Evolutionary conservation across 2,797 vertebrate genomes (phyloP).

Genomic region (Paramormyrops hopkinsi): DNA sequence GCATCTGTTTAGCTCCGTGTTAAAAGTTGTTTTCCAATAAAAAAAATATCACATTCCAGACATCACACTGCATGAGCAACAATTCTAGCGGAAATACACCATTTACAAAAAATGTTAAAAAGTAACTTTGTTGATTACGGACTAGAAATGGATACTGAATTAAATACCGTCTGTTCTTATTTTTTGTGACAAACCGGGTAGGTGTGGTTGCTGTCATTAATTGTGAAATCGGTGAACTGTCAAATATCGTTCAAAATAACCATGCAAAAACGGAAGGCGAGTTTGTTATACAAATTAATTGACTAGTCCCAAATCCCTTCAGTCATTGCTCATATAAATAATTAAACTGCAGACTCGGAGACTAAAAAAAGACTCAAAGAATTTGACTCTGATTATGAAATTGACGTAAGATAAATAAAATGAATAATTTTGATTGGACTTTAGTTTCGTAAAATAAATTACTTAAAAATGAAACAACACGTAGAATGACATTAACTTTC

Average conservation of each 20-base stretch:
- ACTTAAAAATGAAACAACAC: neutral
- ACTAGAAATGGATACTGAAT: neutral
- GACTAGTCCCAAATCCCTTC: slow-evolving; percentile 63
- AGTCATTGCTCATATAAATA: slow-evolving; percentile 72
- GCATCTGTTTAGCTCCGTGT: neutral
- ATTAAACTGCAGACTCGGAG: slow-evolving; percentile 57
- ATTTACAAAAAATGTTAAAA: neutral
- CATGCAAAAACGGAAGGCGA: slow-evolving; percentile 70
- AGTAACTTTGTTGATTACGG: neutral
- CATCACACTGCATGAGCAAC: neutral
- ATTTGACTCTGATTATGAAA: neutral
- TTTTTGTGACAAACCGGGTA: neutral
- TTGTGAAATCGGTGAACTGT: slow-evolving; percentile 83
- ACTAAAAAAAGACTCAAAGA: slow-evolving; percentile 32
- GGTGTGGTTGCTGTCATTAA: slow-evolving; percentile 69
- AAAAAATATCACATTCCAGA: neutral
- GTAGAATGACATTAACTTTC: neutral
- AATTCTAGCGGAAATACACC: neutral
- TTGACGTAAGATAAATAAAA: neutral
- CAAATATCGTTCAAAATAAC: slow-evolving; percentile 78
- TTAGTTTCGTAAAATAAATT: neutral
- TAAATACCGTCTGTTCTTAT: neutral
- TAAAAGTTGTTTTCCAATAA: neutral
- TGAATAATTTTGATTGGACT: neutral
- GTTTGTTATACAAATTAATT: slow-evolving; percentile 92